Evolutionary conservation across 1,140 invertebrate genomes (phyloP).

Genomic region (Dinoponera quadriceps): DNA sequence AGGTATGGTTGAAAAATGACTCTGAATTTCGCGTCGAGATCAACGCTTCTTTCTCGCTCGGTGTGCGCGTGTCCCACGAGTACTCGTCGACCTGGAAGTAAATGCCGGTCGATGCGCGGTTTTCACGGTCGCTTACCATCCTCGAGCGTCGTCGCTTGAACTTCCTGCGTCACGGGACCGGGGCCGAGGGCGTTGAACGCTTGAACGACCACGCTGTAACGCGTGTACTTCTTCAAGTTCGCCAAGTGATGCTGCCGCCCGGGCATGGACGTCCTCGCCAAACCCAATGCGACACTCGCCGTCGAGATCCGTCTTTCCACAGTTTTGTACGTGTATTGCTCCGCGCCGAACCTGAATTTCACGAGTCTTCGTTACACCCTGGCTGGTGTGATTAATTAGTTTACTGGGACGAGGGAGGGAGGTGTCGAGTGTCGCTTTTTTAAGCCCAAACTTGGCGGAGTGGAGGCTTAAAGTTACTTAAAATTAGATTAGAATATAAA

Average conservation of each 20-base stretch:
- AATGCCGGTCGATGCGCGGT: background rate
- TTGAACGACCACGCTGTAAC: constrained; percentile 96
- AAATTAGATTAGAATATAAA: background rate
- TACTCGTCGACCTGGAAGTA: background rate
- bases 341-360: constrained; percentile 77
- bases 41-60: too few relatives aligned
- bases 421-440: constrained; percentile 36
- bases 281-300: constrained; percentile 82
- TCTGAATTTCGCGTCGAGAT: too few relatives aligned
- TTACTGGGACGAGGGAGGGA: background rate
- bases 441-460: constrained; percentile 16
- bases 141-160: constrained; percentile 93
- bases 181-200: constrained; percentile 96
- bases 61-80: background rate
- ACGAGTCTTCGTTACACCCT: constrained; percentile 35
- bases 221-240: constrained; percentile 92
- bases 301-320: constrained; percentile 84
- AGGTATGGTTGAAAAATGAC: too few relatives aligned
- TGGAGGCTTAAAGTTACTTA: background rate
- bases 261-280: constrained; percentile 82
- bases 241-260: constrained; percentile 83
- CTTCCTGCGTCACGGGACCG: constrained; percentile 94
- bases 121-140: constrained; percentile 89
- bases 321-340: constrained; percentile 83
- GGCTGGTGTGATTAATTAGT: constrained; percentile 49